Percentiles rank a stretch among this genome's conserved stretches.
phyloP scores from a whole-genome alignment of 2,888 invertebrate species.

The Pristionchus arcanus region DNA sequence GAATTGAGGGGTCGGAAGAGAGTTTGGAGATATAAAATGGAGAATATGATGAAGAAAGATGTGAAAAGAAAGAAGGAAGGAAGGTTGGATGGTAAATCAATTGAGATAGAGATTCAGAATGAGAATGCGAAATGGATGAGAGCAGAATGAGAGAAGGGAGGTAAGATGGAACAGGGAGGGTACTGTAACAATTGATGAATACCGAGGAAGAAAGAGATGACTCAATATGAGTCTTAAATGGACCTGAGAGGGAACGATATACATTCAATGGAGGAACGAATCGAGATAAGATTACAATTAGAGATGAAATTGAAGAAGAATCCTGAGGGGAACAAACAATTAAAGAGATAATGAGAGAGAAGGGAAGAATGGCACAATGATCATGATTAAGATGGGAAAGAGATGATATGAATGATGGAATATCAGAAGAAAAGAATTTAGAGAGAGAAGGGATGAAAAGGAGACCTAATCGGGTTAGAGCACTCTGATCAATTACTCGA shows the following conservation, averaged over 20 bases:
- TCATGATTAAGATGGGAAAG: constrained; percentile 11
- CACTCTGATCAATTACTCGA: background rate
- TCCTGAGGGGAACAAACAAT: background rate
- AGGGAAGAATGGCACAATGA: background rate
- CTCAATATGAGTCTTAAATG: background rate
- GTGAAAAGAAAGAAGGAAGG: constrained; percentile 25
- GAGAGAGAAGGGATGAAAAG: constrained; percentile 16
- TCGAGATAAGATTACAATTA: background rate
- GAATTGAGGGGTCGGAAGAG: constrained; percentile 10
- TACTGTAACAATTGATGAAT: background rate
- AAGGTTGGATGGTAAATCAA: background rate
- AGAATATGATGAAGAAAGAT: background rate
- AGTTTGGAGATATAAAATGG: background rate
- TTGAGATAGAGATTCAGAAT: background rate
- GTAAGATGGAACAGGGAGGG: background rate
- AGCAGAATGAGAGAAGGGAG: background rate
- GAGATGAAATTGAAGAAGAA: background rate
- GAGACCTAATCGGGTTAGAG: constrained; percentile 1
- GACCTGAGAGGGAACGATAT: background rate
- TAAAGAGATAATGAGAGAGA: background rate
- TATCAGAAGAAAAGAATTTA: background rate
- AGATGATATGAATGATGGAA: constrained; percentile 2
- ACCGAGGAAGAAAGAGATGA: background rate
- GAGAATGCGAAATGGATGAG: constrained; percentile 25
- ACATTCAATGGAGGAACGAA: background rate